A percentile compares a stretch with the other conserved stretches of the same genome.
Conservation (phyloP, 2,797 vertebrate genomes). For the Dendrocincla tyrannina region DNA sequence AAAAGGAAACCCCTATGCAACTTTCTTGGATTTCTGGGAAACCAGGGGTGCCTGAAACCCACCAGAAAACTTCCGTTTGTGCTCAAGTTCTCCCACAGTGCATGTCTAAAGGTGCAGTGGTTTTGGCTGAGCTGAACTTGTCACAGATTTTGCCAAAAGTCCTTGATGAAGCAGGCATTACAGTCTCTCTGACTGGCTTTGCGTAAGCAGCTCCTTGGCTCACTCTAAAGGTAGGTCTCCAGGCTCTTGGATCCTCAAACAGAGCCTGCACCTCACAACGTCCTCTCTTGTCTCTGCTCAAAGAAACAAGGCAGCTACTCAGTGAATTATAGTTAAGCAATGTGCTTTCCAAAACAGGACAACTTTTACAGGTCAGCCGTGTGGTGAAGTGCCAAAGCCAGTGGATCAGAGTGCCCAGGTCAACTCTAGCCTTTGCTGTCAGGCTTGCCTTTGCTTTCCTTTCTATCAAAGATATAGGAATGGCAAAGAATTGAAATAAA, state of each 20-base stretch:
- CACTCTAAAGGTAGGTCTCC: background rate
- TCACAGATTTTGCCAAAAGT: slow-evolving; percentile 41
- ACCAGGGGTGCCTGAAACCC: background rate
- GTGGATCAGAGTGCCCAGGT: background rate
- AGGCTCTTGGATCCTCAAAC: background rate
- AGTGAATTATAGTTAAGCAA: background rate
- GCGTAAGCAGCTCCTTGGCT: background rate
- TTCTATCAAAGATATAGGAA: background rate
- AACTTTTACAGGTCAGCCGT: background rate
- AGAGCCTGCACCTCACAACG: background rate
- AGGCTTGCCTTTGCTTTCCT: background rate
- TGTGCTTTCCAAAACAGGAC: background rate
- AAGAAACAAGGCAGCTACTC: background rate
- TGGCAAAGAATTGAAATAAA: background rate
- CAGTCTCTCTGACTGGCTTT: slow-evolving; percentile 16
- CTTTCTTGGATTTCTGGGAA: background rate
- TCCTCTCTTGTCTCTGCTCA: background rate
- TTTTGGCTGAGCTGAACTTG: slow-evolving; percentile 42
- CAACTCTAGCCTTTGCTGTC: background rate
- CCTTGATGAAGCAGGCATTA: slow-evolving; percentile 55
- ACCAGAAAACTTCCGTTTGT: background rate
- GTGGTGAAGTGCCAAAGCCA: background rate
- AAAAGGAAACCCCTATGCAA: background rate
- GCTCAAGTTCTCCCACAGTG: background rate
- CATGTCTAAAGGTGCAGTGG: background rate